These are phyloP conservation scores for Neosilurus hyrtlii DNA, from an alignment of 2,797 vertebrate genomes.

Conservation along the genomic window DNA sequence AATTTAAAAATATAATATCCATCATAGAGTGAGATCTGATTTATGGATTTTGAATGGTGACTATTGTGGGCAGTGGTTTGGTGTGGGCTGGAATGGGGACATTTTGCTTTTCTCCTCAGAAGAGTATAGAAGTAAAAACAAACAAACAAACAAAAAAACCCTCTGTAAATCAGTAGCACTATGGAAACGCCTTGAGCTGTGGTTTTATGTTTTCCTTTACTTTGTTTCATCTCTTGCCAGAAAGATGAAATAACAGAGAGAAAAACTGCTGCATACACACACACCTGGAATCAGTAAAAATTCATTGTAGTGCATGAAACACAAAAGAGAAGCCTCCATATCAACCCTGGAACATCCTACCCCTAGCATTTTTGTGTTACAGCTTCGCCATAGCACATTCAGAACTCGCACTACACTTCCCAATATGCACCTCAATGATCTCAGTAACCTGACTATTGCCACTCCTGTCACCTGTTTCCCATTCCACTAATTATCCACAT, in stretches of 20 bases:
- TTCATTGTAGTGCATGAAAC: not conserved
- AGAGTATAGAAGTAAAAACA: not conserved
- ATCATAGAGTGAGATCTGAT: not conserved
- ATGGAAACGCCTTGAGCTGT: conserved; percentile 14
- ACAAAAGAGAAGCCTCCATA: not conserved
- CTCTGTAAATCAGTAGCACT: conserved; percentile 12
- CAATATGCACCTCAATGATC: too few relatives aligned
- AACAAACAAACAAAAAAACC: not conserved
- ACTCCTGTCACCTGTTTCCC: too few relatives aligned
- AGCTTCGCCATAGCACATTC: too few relatives aligned
- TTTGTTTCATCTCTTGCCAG: conserved; percentile 7
- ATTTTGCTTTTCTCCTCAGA: conserved; percentile 1
- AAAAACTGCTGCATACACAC: not conserved
- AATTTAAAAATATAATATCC: not conserved
- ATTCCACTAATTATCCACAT: too few relatives aligned
- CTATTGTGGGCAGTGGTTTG: not conserved
- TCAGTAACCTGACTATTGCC: too few relatives aligned
- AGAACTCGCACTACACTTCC: too few relatives aligned
- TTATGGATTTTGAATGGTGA: conserved; percentile 5
- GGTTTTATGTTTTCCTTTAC: conserved; percentile 26
- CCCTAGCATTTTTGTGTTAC: not conserved
- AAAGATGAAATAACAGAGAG: conserved; percentile 7
- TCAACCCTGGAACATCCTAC: not conserved
- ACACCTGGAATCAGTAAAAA: conserved; percentile 1
- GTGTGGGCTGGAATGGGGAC: not conserved